These are phyloP conservation scores for Sceloporus tristichus DNA, from an alignment of 2,113 vertebrate genomes.

Conservation along the genomic window DNA sequence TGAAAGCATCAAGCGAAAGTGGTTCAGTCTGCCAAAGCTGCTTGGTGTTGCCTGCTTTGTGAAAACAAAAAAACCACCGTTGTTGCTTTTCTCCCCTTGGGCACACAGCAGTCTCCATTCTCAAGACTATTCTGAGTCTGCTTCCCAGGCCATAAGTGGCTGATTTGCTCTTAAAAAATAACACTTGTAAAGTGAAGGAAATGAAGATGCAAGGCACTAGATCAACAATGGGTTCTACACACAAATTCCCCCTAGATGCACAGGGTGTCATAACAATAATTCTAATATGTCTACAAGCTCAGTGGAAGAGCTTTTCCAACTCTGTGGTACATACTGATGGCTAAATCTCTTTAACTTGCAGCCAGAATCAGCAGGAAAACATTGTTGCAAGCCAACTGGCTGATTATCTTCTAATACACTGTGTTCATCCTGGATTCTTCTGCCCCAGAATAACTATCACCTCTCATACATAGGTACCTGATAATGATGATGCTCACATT, in stretches of 20 bases:
- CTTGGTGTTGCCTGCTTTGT: not conserved
- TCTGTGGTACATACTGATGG: not conserved
- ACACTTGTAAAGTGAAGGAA: not conserved
- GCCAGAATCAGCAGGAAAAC: not conserved
- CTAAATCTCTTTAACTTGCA: slow-evolving; percentile 1
- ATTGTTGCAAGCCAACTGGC: not conserved
- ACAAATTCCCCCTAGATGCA: not conserved
- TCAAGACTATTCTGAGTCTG: not conserved
- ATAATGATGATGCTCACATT: not conserved
- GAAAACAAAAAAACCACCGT: not conserved
- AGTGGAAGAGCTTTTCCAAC: not conserved
- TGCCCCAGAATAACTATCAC: not conserved
- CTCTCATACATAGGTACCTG: not conserved
- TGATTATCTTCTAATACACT: not conserved
- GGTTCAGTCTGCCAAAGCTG: not conserved
- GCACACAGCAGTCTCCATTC: not conserved
- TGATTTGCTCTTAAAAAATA: not conserved
- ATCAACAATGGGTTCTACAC: not conserved
- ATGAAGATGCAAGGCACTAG: not conserved
- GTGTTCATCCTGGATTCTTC: not conserved
- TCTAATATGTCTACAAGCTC: not conserved
- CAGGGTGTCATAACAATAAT: not conserved
- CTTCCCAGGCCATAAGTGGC: not conserved
- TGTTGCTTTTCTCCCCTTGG: not conserved
- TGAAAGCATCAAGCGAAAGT: not conserved